Evolutionary conservation across 1,140 invertebrate genomes (phyloP).

Genomic region (Popillia japonica): DNA sequence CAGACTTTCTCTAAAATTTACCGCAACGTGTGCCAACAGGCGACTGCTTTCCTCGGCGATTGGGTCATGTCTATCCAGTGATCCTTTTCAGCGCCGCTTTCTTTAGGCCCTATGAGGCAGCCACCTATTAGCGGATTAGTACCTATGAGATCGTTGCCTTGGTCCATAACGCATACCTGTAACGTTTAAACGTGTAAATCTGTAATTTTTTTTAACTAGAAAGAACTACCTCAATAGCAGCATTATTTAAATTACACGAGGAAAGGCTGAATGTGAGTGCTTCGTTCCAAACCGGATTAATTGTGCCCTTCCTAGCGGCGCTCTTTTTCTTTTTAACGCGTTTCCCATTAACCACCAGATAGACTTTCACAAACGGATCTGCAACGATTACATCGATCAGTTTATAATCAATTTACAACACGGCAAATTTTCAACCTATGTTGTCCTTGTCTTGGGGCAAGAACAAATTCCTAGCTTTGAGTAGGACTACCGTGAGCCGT

Average conservation of each 20-base stretch:
- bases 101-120: slow-evolving; percentile 74
- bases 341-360: slow-evolving; percentile 84
- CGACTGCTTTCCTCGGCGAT: slow-evolving; percentile 80
- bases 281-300: slow-evolving; percentile 95
- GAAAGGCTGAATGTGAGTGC: slow-evolving; percentile 89
- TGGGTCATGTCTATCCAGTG: slow-evolving; percentile 86
- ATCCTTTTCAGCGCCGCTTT: slow-evolving; percentile 68
- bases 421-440: slow-evolving; percentile 62
- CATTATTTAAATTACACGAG: slow-evolving; percentile 71
- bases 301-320: slow-evolving; percentile 83
- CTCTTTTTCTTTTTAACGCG: slow-evolving; percentile 91
- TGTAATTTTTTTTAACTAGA: no score
- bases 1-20: slow-evolving; percentile 51
- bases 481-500: slow-evolving; percentile 80
- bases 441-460: slow-evolving; percentile 71
- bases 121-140: slow-evolving; percentile 75
- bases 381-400: slow-evolving; percentile 49
- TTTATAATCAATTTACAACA: slow-evolving; percentile 19
- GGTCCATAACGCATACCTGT: slow-evolving; percentile 69
- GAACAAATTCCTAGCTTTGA: slow-evolving; percentile 85
- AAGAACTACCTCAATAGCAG: slow-evolving; percentile 84
- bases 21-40: slow-evolving; percentile 84
- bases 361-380: slow-evolving; percentile 93
- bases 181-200: slow-evolving; percentile 27
- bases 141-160: slow-evolving; percentile 71